Evolutionary conservation across 2,797 vertebrate species (phyloP).

Genomic region (Microctenopoma stevenorrisi): DNA sequence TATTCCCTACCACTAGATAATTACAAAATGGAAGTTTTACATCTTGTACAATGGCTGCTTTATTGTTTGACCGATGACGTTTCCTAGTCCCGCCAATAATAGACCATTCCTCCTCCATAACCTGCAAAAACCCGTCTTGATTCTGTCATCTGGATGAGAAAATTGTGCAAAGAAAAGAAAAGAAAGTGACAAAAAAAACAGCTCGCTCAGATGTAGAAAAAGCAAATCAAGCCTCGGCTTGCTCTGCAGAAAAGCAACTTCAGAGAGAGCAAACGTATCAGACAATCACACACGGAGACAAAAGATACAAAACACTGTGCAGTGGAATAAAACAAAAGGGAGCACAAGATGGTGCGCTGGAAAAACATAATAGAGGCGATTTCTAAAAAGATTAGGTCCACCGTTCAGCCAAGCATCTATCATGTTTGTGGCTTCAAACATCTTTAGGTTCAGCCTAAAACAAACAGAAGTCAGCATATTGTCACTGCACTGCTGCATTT

Average conservation of each 20-base stretch:
- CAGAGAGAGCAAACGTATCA: conserved; percentile 25
- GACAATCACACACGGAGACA: conserved; percentile 16
- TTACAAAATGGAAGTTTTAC: conserved; percentile 24
- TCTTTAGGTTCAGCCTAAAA: conserved; percentile 18
- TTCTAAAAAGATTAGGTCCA: neutral
- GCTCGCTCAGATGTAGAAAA: conserved; percentile 17
- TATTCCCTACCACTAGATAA: conserved; percentile 10
- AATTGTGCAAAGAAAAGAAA: neutral
- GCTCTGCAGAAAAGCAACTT: conserved; percentile 12
- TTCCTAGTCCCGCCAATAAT: neutral
- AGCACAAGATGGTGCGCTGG: too few species aligned
- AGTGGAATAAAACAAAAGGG: neutral
- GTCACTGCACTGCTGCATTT: neutral
- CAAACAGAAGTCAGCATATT: neutral
- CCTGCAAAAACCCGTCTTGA: conserved; percentile 16
- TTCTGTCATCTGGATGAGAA: conserved; percentile 22
- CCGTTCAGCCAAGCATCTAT: conserved; percentile 1
- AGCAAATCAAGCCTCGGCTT: conserved; percentile 17
- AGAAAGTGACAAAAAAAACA: conserved; percentile 8
- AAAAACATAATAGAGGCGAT: too few species aligned
- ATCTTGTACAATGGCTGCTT: neutral
- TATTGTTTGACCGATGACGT: conserved; percentile 10
- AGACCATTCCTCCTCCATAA: conserved; percentile 18
- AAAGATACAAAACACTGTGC: neutral
- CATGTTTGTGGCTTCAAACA: conserved; percentile 4